phyloP scores from a whole-genome alignment of 2,888 invertebrate genomes.

The Mythimna lalbum region DNA sequence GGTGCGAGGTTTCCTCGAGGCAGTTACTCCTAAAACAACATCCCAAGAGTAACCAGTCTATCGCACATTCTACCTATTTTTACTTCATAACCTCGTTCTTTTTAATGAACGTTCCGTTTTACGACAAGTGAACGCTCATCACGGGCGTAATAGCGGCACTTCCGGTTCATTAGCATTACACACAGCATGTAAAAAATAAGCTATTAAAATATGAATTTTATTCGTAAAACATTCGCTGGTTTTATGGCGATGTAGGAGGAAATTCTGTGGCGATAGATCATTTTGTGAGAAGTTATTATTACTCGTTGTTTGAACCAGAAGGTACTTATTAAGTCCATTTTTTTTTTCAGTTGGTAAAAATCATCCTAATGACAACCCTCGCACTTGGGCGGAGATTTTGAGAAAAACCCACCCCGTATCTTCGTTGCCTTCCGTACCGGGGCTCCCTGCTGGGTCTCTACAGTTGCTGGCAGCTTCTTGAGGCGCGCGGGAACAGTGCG shows the following conservation, averaged over 20 bases:
- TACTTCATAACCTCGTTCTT: constrained; percentile 66
- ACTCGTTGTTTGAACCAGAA: not conserved
- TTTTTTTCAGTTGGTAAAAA: too few species aligned
- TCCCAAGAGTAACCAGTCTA: constrained; percentile 6
- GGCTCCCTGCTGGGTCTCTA: too few species aligned
- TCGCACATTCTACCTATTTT: constrained; percentile 55
- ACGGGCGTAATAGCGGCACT: constrained; percentile 59
- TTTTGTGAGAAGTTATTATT: constrained; percentile 14
- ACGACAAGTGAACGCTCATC: constrained; percentile 69
- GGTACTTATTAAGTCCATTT: too few species aligned
- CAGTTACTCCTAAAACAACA: not conserved
- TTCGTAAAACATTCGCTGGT: constrained; percentile 59
- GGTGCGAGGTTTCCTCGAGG: not conserved
- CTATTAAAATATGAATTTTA: constrained; percentile 60
- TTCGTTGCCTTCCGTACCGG: too few species aligned
- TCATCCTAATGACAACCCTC: too few species aligned
- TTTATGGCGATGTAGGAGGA: constrained; percentile 38
- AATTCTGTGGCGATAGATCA: constrained; percentile 33
- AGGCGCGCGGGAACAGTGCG: too few species aligned
- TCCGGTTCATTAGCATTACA: constrained; percentile 68
- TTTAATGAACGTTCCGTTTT: constrained; percentile 66
- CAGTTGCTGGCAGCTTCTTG: too few species aligned
- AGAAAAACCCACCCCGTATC: too few species aligned
- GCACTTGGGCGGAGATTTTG: too few species aligned
- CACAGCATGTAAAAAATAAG: constrained; percentile 54